phyloP scores from a whole-genome alignment of 2,888 invertebrate genomes.

The Nesidiocoris tenuis region DNA sequence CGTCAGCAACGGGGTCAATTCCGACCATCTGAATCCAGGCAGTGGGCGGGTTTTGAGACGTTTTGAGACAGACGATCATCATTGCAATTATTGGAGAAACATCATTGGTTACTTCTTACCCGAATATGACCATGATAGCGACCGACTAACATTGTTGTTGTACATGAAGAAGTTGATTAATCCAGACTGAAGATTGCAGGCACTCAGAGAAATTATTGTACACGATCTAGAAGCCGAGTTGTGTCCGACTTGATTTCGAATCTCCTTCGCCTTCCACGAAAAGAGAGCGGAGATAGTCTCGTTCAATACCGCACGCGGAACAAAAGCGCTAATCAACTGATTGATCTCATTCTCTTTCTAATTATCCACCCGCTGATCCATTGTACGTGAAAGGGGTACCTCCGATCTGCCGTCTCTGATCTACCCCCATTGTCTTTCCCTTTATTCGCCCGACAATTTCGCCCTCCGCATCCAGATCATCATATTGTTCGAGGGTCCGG shows the following conservation, averaged over 20 bases:
- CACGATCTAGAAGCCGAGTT: neutral
- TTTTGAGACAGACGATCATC: too few relatives aligned
- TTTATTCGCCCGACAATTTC: neutral
- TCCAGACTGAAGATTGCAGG: slow-evolving; percentile 21
- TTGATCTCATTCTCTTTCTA: slow-evolving; percentile 38
- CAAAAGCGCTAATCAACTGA: slow-evolving; percentile 21
- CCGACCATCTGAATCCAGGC: too few relatives aligned
- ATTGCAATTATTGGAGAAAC: too few relatives aligned
- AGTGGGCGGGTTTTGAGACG: too few relatives aligned
- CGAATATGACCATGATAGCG: too few relatives aligned
- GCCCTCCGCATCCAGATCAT: neutral
- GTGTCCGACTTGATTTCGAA: neutral
- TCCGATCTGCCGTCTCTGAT: neutral
- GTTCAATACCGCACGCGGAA: neutral
- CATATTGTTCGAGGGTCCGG: slow-evolving; percentile 34
- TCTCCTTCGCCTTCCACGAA: neutral
- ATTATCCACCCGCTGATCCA: slow-evolving; percentile 40
- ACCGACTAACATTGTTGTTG: too few relatives aligned
- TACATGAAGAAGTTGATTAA: slow-evolving; percentile 9
- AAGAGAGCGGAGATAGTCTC: neutral
- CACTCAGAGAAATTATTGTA: neutral
- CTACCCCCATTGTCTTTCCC: neutral
- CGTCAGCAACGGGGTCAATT: too few relatives aligned
- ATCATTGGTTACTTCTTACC: too few relatives aligned
- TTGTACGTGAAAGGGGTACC: slow-evolving; percentile 20